phyloP scores from a whole-genome alignment of 2,888 invertebrate species.

The Sphaerolaimus hirsutus region DNA sequence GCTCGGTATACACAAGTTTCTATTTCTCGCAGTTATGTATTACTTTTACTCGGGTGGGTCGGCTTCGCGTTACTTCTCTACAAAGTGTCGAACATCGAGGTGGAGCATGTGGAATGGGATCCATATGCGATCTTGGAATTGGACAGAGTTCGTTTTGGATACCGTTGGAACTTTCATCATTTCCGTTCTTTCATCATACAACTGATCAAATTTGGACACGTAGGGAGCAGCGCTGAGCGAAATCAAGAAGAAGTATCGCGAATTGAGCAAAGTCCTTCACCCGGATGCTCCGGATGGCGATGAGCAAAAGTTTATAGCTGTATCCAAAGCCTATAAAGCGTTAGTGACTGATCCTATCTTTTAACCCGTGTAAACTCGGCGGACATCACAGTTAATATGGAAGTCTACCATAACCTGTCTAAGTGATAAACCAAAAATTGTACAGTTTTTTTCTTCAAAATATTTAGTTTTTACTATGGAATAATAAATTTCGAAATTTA shows the following conservation, averaged over 20 bases:
- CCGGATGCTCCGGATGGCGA: constrained; percentile 52
- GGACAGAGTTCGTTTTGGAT: constrained; percentile 37
- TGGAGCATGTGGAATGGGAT: constrained; percentile 94
- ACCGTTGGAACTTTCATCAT: constrained; percentile 2
- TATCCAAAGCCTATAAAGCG: constrained; percentile 57
- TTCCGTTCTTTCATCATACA: neutral
- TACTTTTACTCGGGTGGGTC: constrained; percentile 29
- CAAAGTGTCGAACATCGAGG: constrained; percentile 63
- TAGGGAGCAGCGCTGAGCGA: constrained; percentile 59
- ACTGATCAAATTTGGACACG: too few species aligned
- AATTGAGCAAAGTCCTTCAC: constrained; percentile 72
- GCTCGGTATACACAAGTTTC: too few species aligned
- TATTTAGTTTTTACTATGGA: too few species aligned
- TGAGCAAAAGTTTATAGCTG: constrained; percentile 83
- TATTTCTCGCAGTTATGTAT: constrained; percentile 31
- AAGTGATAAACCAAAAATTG: too few species aligned
- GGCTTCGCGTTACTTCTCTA: constrained; percentile 30
- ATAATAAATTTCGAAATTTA: too few species aligned
- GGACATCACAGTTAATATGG: too few species aligned
- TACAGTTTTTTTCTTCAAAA: too few species aligned
- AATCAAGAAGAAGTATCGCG: constrained; percentile 81
- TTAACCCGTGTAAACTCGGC: too few species aligned
- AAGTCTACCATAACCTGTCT: too few species aligned
- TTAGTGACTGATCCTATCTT: constrained; percentile 19
- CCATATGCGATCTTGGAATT: constrained; percentile 83